Evolutionary conservation across 2,113 vertebrate species (phyloP), one percentile per base, ranked within the genome.

Genomic region (Bothrops jararaca): DNA sequence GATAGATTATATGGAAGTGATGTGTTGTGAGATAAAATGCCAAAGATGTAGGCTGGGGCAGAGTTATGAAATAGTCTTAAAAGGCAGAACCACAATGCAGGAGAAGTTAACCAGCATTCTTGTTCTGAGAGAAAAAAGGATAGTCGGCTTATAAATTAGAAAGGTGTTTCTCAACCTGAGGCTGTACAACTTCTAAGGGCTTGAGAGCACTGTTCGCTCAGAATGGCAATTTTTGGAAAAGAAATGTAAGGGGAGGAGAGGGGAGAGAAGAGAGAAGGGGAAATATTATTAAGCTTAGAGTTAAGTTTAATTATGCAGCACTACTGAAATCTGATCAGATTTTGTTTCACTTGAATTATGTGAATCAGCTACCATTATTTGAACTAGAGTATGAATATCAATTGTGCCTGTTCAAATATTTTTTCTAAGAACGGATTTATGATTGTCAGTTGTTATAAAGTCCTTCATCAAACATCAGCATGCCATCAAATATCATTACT

Each of bases 11-110:
- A 86, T 9, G 4, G 34, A 10, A 0, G 1, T 93, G 20, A 24
- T 86, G 12, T 93, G 15, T 29, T 91, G 54, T 86, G 20, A n/a
- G 20, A 39, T 57, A 91, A 2, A 48, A 8, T 92, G 86, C 85
- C 42, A 92, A 56, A 89, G 0, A 57, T 0, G 54, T 50, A 53
- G 58, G 69, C 34, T 90, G 87, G 87, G 56, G 42, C n/a, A 89
- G 53, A 52, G n/a, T 86, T 89, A 80, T 45, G 89, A 85, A 86
- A 90, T 60, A 57, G 42, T 48, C 92, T 92, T 92, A 60, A 86
- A 92, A 92, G 12, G 56, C 29, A 90, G 42, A 52, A 26, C 11
- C 74, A 90, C 48, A 86, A 69, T 34, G 26, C 50, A 48, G 57
- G n/a, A 39, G 29, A 86, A 64, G 87, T 39, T 86, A 93, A 92